Evolutionary conservation across 2,113 vertebrate species (phyloP), one percentile per base, ranked within the genome.

Genomic region (Hippocampus barbouri): DNA sequence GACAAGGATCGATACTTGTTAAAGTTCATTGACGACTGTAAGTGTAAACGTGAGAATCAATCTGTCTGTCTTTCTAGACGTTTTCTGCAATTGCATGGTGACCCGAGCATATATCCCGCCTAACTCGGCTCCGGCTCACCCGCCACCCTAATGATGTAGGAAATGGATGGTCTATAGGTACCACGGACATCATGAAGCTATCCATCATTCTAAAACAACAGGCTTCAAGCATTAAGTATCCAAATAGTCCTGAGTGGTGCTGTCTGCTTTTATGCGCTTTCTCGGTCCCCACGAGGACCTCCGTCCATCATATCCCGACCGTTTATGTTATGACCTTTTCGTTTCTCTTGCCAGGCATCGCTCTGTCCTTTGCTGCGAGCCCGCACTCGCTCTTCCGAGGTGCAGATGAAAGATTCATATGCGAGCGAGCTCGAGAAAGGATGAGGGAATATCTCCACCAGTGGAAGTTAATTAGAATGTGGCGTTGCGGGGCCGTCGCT

Each of bases 291-390:
- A 9, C 49, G 81, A 78, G 83, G 64, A 53, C 69, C 71, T 71
- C 81, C 79, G 83, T 76, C 84, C 86, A 83, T 88, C 80, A 77
- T 59, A 47, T 72, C 67, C 30, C 18, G 69, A 73, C 73, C 81
- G 81, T 88, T 89, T 90, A 84, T 87, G 85, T 88, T 88, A 84
- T 86, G 82, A 90, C 89, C 87, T 90, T 90, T 89, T 83, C 75
- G 77, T 87, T 78, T 63, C 56, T 76, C 65, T 61, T 79, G 77
- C 82, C 79, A 79, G 77, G 82, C 80, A 81, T 84, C 71, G 67
- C 25, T 79, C 85, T 73, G 75, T 85, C 80, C 83, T 82, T 79
- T 83, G 65, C 75, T 80, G 79, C 41, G 60, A 81, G 79, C 38
- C 20, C 57, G 82, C 53, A 78, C 62, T 11, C 18, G 65, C 77